Evolutionary conservation across 2,888 invertebrate species (phyloP).

Genomic region (Acrocera orbiculus): DNA sequence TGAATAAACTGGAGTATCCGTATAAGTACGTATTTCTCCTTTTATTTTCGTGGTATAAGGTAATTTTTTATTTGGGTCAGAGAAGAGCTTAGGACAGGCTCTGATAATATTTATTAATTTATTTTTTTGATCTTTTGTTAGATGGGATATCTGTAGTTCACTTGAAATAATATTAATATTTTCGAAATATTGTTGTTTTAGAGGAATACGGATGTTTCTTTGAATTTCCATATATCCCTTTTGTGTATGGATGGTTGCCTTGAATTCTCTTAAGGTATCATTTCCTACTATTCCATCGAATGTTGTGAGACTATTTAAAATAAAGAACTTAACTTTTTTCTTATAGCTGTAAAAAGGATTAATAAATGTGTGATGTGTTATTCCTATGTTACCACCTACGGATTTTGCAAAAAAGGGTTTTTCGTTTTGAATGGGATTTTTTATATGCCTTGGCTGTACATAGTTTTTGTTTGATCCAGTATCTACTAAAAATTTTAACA

Average conservation of each 20-base stretch:
- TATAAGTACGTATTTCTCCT: not conserved
- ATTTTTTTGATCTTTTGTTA: not conserved
- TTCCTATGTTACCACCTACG: conserved; percentile 8
- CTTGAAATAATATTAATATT: conserved; percentile 5
- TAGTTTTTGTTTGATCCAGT: conserved; percentile 12
- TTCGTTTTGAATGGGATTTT: conserved; percentile 8
- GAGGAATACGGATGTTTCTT: not conserved
- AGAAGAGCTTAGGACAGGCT: not conserved
- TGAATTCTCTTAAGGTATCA: conserved; percentile 7
- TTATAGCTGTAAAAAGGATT: conserved; percentile 4
- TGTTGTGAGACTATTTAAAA: conserved; percentile 4
- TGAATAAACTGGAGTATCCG: not conserved
- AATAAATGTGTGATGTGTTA: conserved; percentile 8
- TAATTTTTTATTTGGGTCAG: not conserved
- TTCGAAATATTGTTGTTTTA: conserved; percentile 3
- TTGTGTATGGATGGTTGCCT: conserved; percentile 3
- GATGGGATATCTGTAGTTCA: conserved; percentile 1
- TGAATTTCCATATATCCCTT: conserved; percentile 6
- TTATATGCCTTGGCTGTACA: conserved; percentile 9
- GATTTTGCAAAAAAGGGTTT: conserved; percentile 9
- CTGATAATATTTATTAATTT: not conserved
- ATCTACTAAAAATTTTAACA: conserved; percentile 12
- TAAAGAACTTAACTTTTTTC: conserved; percentile 8
- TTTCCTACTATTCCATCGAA: conserved; percentile 9
- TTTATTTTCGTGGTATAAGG: not conserved